Conservation (phyloP, 2,797 vertebrate species). For the Psittacula derbiana region DNA sequence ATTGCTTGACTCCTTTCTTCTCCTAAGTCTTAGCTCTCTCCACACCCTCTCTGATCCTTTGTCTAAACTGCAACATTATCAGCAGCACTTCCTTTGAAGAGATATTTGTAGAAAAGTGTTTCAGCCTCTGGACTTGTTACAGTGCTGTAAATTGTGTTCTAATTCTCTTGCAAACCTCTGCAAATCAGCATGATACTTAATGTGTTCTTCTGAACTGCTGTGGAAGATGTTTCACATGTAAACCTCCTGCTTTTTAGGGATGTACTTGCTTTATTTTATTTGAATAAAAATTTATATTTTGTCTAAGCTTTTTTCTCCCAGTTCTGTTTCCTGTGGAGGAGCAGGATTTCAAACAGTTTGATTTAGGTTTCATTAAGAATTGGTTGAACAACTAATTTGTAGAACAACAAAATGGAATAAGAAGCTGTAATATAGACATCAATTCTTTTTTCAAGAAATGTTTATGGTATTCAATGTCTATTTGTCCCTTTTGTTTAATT, state of each 20-base stretch:
- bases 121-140: not conserved
- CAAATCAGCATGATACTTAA: not conserved
- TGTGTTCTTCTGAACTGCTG: not conserved
- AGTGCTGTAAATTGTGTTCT: not conserved
- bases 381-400: not conserved
- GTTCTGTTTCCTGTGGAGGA: not conserved
- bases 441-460: not conserved
- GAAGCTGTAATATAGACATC: not conserved
- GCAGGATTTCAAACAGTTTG: not conserved
- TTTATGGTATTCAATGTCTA: not conserved
- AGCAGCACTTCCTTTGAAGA: not conserved
- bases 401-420: not conserved
- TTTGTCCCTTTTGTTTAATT: slow-evolving; percentile 4
- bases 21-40: not conserved
- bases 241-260: not conserved
- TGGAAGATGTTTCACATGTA: not conserved
- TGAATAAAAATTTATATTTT: not conserved
- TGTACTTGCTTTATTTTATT: not conserved
- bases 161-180: not conserved
- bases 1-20: not conserved
- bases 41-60: not conserved
- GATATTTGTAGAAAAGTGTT: not conserved
- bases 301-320: not conserved
- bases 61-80: not conserved
- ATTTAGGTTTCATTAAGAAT: not conserved